Conservation (phyloP, 2,797 vertebrate genomes). For the Periparus ater region DNA sequence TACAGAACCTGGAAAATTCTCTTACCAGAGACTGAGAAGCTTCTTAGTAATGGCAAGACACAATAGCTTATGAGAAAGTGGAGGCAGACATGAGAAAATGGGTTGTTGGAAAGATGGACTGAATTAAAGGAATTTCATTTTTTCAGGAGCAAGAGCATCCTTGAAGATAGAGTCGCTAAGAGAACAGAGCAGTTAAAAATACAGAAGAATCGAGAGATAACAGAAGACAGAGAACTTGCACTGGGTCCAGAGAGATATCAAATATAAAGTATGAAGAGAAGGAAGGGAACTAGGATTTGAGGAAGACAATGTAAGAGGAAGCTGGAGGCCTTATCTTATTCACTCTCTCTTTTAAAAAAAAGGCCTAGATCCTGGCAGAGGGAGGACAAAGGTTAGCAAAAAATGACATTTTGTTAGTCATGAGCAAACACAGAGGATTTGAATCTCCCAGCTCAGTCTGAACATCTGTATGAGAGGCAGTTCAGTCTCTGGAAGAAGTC, state of each 20-base stretch:
- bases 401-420: background rate
- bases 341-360: background rate
- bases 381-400: background rate
- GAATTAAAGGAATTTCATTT: background rate
- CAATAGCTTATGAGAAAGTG: background rate
- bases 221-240: background rate
- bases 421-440: background rate
- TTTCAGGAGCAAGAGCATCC: background rate
- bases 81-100: background rate
- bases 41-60: background rate
- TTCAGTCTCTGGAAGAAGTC: slow-evolving; percentile 27
- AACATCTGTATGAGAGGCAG: slow-evolving; percentile 18
- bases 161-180: background rate
- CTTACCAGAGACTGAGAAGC: background rate
- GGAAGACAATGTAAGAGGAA: background rate
- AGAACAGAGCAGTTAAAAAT: background rate
- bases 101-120: background rate
- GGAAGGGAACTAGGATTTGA: background rate
- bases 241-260: background rate
- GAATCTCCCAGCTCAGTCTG: slow-evolving; percentile 1
- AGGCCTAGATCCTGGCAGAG: background rate
- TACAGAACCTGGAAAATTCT: background rate
- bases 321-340: background rate
- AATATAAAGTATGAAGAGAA: background rate
- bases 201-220: background rate